These are phyloP conservation scores for Cavia porcellus DNA, from an alignment of 2,113 vertebrate species.

Conservation along the genomic window DNA sequence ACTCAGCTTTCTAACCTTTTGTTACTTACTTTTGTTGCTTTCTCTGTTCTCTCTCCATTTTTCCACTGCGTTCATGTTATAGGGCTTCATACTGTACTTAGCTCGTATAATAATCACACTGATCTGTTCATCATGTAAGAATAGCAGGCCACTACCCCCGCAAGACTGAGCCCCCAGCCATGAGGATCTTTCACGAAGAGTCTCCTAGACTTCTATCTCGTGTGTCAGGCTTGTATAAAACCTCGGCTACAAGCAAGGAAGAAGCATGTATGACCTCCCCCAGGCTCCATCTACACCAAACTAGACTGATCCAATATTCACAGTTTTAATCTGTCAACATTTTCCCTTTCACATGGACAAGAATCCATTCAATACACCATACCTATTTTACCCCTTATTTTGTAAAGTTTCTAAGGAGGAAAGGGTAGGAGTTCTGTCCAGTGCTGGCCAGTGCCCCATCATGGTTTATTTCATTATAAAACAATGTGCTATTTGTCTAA, in stretches of 20 bases:
- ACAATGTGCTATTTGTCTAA: neutral
- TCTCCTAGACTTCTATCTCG: neutral
- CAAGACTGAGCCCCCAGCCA: neutral
- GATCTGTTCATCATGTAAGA: neutral
- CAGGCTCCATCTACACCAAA: neutral
- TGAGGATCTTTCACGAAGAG: neutral
- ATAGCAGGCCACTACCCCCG: neutral
- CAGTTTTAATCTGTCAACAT: neutral
- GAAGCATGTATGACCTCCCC: neutral
- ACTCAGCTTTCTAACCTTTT: neutral
- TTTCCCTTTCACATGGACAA: neutral
- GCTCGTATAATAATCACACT: slow-evolving; percentile 43
- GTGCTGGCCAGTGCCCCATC: neutral
- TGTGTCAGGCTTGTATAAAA: slow-evolving; percentile 26
- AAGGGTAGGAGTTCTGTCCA: neutral
- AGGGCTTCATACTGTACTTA: neutral
- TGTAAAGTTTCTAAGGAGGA: neutral
- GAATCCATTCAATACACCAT: neutral
- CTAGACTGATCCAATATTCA: neutral
- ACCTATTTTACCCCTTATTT: neutral
- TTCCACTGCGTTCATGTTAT: neutral
- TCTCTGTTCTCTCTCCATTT: slow-evolving; percentile 48
- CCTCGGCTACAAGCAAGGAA: neutral
- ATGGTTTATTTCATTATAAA: slow-evolving; percentile 5
- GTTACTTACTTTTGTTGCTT: neutral